Base-by-base conservation (phyloP, 2,113 vertebrate genomes). In the Genyomyrus donnyi region DNA sequence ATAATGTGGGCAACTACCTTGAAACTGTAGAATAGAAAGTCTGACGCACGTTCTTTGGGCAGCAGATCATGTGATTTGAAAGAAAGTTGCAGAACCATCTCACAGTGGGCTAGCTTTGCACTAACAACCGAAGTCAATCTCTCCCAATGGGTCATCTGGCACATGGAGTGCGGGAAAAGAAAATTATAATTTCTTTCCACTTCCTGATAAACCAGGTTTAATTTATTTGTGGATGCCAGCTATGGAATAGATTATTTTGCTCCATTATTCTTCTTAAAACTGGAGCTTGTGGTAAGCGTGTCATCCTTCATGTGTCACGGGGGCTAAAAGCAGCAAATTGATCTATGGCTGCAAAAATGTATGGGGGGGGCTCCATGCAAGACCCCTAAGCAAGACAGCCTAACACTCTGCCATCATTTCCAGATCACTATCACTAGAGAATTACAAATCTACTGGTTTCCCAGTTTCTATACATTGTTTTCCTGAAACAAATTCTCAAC, bases 61-160 rank as follows among this genome's bases (percentile, higher is more conserved):
- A 80, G 90, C 85, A 13, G 58, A 84, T 90, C 91, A 90, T 85
- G 84, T 52, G 91, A 93, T 91, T 89, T 93, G 89, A 88, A 93
- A 93, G 95, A 91, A 87, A 86, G 74, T 42, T 94, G 90, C 93
- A 94, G 93, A 94, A 94, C 92, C 92, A 85, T 70, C 89, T 92
- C 88, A 90, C 80, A n/a, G 88, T 88, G 62, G 91, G 89, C 91
- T 87, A 80, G 9, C 27, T 49, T 90, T 84, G 56, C 50, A n/a
- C 52, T 19, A 50, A 90, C 89, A 90, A 91, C 49, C 50, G 62
- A 66, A 53, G 89, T 92, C 91, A 88, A 89, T 86, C 91, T 88
- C 90, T 89, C 92, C 87, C 89, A 84, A 92, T 90, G 90, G 92
- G 92, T 74, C 15, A 50, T 89, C 90, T 89, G 87, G 15, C 85